Evolutionary conservation across 2,888 invertebrate genomes (phyloP).

Genomic region (Diaperis boleti): DNA sequence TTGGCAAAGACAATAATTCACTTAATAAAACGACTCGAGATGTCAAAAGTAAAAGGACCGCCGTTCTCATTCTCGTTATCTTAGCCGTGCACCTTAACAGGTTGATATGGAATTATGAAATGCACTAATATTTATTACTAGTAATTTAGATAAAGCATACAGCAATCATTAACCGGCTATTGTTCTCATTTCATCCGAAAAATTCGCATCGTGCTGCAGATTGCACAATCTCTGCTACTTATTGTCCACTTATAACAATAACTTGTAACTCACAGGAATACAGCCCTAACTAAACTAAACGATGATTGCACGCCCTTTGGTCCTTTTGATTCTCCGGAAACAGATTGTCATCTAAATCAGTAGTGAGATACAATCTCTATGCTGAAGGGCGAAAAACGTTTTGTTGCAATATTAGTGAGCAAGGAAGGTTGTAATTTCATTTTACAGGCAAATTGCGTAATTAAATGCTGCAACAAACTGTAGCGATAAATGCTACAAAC

Average conservation of each 20-base stretch:
- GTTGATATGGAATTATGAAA: slow-evolving; percentile 39
- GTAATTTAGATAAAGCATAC: slow-evolving; percentile 40
- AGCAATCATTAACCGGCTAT: slow-evolving; percentile 35
- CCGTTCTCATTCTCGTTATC: slow-evolving; percentile 28
- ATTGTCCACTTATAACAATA: neutral
- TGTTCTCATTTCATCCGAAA: slow-evolving; percentile 28
- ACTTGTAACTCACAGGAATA: slow-evolving; percentile 7
- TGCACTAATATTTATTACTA: slow-evolving; percentile 34
- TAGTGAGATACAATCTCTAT: slow-evolving; percentile 45
- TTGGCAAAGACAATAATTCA: slow-evolving; percentile 9
- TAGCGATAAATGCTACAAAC: slow-evolving; percentile 18
- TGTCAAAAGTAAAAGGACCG: slow-evolving; percentile 36
- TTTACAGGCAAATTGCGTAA: slow-evolving; percentile 40
- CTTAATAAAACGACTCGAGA: neutral
- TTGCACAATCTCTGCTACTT: slow-evolving; percentile 19
- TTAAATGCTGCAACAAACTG: slow-evolving; percentile 35
- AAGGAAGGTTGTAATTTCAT: slow-evolving; percentile 44
- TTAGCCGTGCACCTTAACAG: slow-evolving; percentile 28
- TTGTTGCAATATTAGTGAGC: slow-evolving; percentile 35
- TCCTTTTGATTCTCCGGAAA: slow-evolving; percentile 41
- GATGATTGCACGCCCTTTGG: slow-evolving; percentile 8
- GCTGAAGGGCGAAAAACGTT: slow-evolving; percentile 39
- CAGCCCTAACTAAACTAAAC: slow-evolving; percentile 4
- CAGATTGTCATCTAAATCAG: slow-evolving; percentile 49
- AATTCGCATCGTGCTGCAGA: slow-evolving; percentile 9